Conservation (phyloP, 2,797 vertebrate genomes). For the Neosilurus hyrtlii region DNA sequence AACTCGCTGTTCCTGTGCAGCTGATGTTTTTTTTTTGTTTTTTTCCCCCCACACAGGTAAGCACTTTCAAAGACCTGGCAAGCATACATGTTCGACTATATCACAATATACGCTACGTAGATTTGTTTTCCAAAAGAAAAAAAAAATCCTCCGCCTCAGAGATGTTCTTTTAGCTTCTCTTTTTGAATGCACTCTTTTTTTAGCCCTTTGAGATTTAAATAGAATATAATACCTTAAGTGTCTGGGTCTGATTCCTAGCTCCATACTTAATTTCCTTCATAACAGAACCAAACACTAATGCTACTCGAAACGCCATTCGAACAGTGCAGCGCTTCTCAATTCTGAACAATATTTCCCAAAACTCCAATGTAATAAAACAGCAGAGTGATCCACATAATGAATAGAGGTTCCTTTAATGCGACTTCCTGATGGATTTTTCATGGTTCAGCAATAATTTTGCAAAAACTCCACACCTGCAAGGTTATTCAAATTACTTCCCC, state of each 20-base stretch:
- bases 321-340: constrained; percentile 30
- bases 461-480: constrained; percentile 39
- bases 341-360: constrained; percentile 44
- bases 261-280: constrained; percentile 52
- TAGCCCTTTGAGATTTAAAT: constrained; percentile 45
- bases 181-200: constrained; percentile 40
- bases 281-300: constrained; percentile 42
- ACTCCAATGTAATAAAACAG: constrained; percentile 49
- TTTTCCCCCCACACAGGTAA: not conserved
- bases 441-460: constrained; percentile 33
- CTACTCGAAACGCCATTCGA: constrained; percentile 17
- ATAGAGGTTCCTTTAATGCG: constrained; percentile 39
- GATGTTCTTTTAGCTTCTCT: constrained; percentile 31
- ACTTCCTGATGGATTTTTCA: constrained; percentile 49
- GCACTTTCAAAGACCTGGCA: constrained; percentile 28
- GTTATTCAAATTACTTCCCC: constrained; percentile 28
- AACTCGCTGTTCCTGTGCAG: constrained; percentile 1
- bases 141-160: constrained; percentile 33
- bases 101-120: not conserved
- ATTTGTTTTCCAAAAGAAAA: not conserved
- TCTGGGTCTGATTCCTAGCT: constrained; percentile 48
- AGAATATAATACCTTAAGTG: constrained; percentile 50
- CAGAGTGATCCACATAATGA: constrained; percentile 41
- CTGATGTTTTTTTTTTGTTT: not conserved
- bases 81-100: constrained; percentile 30